Evolutionary conservation across 2,888 invertebrate genomes (phyloP).

Genomic region (Monoplex corrugatus): DNA sequence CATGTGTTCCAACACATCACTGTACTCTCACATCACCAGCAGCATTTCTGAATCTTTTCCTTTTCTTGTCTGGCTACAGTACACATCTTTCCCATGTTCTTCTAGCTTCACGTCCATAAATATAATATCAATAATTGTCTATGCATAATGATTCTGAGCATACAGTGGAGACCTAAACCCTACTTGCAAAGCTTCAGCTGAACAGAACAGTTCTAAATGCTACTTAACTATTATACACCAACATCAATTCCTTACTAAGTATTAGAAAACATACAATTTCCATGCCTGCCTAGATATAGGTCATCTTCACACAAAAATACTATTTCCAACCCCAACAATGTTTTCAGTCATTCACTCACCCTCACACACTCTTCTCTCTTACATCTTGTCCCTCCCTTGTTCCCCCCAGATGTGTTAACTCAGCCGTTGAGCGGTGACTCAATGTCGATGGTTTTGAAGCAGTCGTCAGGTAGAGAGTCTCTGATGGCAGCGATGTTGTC

Average conservation of each 20-base stretch:
- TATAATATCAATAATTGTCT: slow-evolving; percentile 1
- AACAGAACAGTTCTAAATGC: background rate
- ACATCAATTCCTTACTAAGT: background rate
- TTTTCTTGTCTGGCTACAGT: background rate
- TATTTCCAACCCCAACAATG: slow-evolving; percentile 13
- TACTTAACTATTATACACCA: background rate
- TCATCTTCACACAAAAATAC: slow-evolving; percentile 20
- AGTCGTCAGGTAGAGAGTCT: slow-evolving; percentile 76
- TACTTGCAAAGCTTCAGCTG: background rate
- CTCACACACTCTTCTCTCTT: background rate
- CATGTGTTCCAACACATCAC: background rate
- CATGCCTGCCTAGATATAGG: too few species aligned
- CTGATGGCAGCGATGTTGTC: slow-evolving; percentile 78
- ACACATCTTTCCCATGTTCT: too few species aligned
- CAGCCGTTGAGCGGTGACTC: slow-evolving; percentile 47
- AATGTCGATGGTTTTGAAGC: slow-evolving; percentile 74
- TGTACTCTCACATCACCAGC: background rate
- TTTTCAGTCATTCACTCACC: background rate
- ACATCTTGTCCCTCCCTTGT: background rate
- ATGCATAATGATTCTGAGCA: background rate
- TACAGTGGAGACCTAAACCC: background rate
- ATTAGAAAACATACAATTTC: background rate
- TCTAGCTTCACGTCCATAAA: background rate
- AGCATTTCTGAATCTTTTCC: background rate
- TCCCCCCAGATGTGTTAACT: background rate